Base-by-base conservation (phyloP, 2,797 vertebrate species). In the Pseudotriccus pelzelni region DNA sequence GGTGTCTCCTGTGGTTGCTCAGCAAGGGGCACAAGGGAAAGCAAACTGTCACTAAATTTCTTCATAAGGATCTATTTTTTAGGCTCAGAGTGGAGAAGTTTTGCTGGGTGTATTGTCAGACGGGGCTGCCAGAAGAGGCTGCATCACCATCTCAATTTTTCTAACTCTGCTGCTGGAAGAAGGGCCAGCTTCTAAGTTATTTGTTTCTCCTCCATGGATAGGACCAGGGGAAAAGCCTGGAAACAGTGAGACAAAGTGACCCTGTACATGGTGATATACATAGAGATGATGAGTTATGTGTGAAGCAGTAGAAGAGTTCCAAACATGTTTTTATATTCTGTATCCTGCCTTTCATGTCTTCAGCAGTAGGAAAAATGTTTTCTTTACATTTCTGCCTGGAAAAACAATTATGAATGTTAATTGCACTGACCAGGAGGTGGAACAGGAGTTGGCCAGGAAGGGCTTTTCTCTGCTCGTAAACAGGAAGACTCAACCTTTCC, bases 401-500 rank as follows among this genome's bases (percentile, higher is more conserved):
- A 97, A 96, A 97, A 85, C 87, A 82, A 96, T 97, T 91, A 96
- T 12, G 22, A 66, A 66, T 59, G 83, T 82, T 96, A 77, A 96
- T 93, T 93, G 74, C 37, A 1, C 66, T 82, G 92, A 93, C 78
- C 82, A 91, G 72, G 93, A 90, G 75, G 85, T 69, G 86, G 80
- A 82, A 94, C 43, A 50, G 68, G 66, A 87, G 67, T 78, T 91
- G 93, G 93, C 84, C 88, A 68, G 88, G 89, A 95, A 96, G 53
- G 66, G 37, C 34, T 86, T 94, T 85, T 77, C 68, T 85, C 64
- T 90, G 76, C 76, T 88, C 0, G 15, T 93, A 96, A 97, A 96
- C 95, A 97, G 96, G 96, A 97, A 97, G 84, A 28, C 27, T 96
- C 92, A 81, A 94, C 93, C 89, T 96, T 96, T 93, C 95, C 92